Evolutionary conservation across 2,888 invertebrate genomes (phyloP).

Genomic region (Mesorhabditis spiculigera): DNA sequence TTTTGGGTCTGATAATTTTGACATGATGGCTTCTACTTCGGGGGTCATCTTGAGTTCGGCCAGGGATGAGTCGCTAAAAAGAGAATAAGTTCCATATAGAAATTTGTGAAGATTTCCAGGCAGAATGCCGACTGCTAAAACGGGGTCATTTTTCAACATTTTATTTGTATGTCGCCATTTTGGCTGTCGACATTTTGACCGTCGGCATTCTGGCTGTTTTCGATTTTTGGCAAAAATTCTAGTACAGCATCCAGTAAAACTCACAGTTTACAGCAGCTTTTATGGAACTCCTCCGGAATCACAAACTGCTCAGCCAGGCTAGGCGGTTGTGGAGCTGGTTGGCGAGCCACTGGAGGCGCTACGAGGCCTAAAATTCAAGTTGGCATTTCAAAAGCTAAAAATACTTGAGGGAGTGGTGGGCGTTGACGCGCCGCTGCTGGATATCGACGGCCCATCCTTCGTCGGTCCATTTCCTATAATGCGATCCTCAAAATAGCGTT

Average conservation of each 20-base stretch:
- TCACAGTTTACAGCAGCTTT: slow-evolving; percentile 49
- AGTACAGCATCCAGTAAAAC: slow-evolving; percentile 6
- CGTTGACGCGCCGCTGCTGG: neutral
- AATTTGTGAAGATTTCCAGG: no score
- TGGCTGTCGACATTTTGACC: no score
- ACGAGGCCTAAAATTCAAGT: neutral
- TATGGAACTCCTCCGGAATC: slow-evolving; percentile 47
- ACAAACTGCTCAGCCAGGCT: slow-evolving; percentile 32
- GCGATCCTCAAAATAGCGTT: no score
- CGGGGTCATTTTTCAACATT: no score
- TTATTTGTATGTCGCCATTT: no score
- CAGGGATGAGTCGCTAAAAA: neutral
- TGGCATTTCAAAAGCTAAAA: neutral
- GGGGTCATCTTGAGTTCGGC: neutral
- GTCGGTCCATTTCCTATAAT: no score
- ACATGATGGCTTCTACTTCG: neutral
- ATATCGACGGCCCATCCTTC: neutral
- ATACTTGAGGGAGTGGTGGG: neutral
- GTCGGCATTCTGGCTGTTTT: no score
- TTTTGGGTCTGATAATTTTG: neutral
- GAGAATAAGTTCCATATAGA: no score
- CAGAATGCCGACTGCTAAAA: no score
- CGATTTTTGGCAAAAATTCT: no score
- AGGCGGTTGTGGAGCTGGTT: slow-evolving; percentile 17
- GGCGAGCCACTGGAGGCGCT: slow-evolving; percentile 8